A percentile compares a stretch with the other conserved stretches of the same genome.
Conservation (phyloP, 2,797 vertebrate genomes). For the Momotus momota region DNA sequence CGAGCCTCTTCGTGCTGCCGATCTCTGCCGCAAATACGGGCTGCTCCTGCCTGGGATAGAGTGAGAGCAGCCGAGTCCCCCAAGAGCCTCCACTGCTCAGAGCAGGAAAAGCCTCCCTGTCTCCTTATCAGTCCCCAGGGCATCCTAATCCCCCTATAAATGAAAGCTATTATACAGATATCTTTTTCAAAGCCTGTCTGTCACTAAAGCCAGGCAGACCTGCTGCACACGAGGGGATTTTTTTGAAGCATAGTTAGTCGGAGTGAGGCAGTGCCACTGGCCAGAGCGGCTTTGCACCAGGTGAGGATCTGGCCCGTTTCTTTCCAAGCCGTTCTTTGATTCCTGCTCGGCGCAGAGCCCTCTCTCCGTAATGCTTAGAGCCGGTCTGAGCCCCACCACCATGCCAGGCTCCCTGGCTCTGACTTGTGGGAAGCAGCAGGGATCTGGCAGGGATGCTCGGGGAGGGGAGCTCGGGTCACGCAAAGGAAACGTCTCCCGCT, state of each 20-base stretch:
- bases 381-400: background rate
- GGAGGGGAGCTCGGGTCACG: background rate
- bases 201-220: background rate
- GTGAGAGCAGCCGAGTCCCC: rapidly evolving
- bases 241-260: rapidly evolving
- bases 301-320: background rate
- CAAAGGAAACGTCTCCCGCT: background rate
- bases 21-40: background rate
- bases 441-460: background rate
- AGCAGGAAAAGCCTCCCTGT: slow-evolving; percentile 4
- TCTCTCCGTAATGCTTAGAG: background rate
- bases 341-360: rapidly evolving
- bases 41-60: background rate
- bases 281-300: background rate
- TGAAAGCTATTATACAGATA: slow-evolving; percentile 8
- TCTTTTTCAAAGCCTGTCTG: background rate
- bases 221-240: rapidly evolving
- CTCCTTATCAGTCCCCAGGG: slow-evolving; percentile 64
- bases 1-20: rapidly evolving
- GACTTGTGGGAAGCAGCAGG: background rate
- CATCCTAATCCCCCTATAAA: slow-evolving; percentile 40
- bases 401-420: background rate
- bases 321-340: background rate
- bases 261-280: rapidly evolving
- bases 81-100: background rate